These are phyloP conservation scores for Eptesicus fuscus DNA, from an alignment of 2,113 vertebrate species.

Conservation along the genomic window DNA sequence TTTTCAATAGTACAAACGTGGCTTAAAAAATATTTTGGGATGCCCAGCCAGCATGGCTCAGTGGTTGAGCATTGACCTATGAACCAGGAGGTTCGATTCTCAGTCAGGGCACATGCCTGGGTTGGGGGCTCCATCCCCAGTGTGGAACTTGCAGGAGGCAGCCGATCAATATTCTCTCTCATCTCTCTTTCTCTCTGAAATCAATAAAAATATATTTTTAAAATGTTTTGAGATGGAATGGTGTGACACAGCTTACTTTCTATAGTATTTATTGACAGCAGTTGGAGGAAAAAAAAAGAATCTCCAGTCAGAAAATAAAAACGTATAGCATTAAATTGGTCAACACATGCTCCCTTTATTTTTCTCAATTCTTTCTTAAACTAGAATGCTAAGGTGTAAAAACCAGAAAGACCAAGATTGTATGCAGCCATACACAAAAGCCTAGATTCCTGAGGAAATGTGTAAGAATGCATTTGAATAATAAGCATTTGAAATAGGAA, in stretches of 20 bases:
- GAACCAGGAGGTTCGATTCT: too few relatives aligned
- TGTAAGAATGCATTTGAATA: neutral
- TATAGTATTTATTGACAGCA: neutral
- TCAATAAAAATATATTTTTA: too few relatives aligned
- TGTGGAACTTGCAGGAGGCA: too few relatives aligned
- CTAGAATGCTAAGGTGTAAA: neutral
- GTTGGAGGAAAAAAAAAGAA: neutral
- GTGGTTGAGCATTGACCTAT: too few relatives aligned
- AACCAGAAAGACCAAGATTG: neutral
- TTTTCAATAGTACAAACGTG: neutral
- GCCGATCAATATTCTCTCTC: too few relatives aligned
- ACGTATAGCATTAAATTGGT: neutral
- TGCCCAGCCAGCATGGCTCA: too few relatives aligned
- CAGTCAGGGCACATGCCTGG: too few relatives aligned
- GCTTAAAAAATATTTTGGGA: neutral
- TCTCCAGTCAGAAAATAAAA: neutral
- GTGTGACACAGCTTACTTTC: neutral
- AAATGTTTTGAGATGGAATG: neutral
- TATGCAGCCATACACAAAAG: neutral
- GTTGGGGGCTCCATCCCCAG: too few relatives aligned
- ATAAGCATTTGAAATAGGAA: neutral
- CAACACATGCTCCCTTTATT: neutral
- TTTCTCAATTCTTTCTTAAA: conserved; percentile 18
- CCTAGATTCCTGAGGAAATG: neutral
- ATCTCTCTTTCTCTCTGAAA: too few relatives aligned